phyloP scores from a whole-genome alignment of 2,888 invertebrate genomes.

The Ischnus inquisitorius region DNA sequence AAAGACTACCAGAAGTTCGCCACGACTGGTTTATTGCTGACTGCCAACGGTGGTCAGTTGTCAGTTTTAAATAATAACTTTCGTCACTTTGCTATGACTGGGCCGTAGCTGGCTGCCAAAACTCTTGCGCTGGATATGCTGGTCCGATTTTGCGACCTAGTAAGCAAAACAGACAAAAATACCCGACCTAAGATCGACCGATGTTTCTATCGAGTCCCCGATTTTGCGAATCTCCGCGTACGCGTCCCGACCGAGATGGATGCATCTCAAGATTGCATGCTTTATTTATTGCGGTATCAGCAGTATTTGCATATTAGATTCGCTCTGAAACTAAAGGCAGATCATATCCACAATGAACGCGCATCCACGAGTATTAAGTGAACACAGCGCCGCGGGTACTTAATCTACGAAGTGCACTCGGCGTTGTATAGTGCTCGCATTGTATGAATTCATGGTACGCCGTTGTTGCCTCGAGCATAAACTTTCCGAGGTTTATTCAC shows the following conservation, averaged over 20 bases:
- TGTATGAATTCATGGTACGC: constrained; percentile 42
- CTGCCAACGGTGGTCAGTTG: too few relatives aligned
- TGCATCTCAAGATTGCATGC: neutral
- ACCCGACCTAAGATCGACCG: too few relatives aligned
- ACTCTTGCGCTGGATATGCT: too few relatives aligned
- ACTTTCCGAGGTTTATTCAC: constrained; percentile 22
- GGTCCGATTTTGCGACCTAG: too few relatives aligned
- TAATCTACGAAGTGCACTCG: constrained; percentile 54
- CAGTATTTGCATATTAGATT: constrained; percentile 15
- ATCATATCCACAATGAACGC: constrained; percentile 36
- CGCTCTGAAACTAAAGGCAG: constrained; percentile 53
- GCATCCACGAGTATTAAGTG: constrained; percentile 57
- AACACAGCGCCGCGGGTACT: constrained; percentile 41
- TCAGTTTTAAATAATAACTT: too few relatives aligned
- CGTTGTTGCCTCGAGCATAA: constrained; percentile 35
- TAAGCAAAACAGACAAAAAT: too few relatives aligned
- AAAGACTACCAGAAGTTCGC: too few relatives aligned
- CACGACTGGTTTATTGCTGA: too few relatives aligned
- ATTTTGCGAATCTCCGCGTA: neutral
- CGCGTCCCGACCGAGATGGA: neutral
- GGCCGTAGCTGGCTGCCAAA: too few relatives aligned
- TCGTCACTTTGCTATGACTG: too few relatives aligned
- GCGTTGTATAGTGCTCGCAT: constrained; percentile 37
- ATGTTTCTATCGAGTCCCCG: too few relatives aligned
- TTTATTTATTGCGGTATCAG: neutral